Evolutionary conservation across 2,797 vertebrate species (phyloP).

Genomic region (Pangasius sanitwongsei): DNA sequence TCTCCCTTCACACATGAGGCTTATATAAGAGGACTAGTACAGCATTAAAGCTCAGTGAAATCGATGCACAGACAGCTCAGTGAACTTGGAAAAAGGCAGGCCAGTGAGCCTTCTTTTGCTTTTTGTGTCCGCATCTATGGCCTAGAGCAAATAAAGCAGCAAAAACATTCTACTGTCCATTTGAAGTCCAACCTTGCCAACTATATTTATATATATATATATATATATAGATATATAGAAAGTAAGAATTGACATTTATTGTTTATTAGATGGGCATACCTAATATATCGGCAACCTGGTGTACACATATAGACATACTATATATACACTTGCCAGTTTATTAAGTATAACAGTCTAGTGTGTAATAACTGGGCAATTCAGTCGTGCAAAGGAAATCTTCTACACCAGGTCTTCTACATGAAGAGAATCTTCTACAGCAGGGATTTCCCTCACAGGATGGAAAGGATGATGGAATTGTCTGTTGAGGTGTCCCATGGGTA

Average conservation of each 20-base stretch:
- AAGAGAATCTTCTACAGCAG: slow-evolving; percentile 14
- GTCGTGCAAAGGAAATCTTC: neutral
- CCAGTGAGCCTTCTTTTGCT: neutral
- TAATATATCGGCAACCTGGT: neutral
- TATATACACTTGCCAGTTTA: neutral
- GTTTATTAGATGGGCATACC: neutral
- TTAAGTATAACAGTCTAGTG: neutral
- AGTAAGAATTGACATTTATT: neutral
- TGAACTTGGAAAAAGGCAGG: neutral
- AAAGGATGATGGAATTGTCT: slow-evolving; percentile 36
- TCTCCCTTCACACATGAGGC: neutral
- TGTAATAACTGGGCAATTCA: neutral
- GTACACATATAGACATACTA: neutral
- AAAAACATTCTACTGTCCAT: neutral
- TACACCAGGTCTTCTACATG: slow-evolving; percentile 21
- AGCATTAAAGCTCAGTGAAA: slow-evolving; percentile 25
- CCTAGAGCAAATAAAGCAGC: neutral
- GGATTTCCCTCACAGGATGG: slow-evolving; percentile 13
- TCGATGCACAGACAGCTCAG: slow-evolving; percentile 18
- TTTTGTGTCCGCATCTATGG: slow-evolving; percentile 6
- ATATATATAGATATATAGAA: neutral
- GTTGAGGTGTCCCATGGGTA: slow-evolving; percentile 21
- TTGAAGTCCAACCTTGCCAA: neutral
- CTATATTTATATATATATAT: too few species aligned
- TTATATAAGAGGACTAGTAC: slow-evolving; percentile 12